Evolutionary conservation across 2,797 vertebrate species (phyloP).

Genomic region (Bradypodion ventrale): DNA sequence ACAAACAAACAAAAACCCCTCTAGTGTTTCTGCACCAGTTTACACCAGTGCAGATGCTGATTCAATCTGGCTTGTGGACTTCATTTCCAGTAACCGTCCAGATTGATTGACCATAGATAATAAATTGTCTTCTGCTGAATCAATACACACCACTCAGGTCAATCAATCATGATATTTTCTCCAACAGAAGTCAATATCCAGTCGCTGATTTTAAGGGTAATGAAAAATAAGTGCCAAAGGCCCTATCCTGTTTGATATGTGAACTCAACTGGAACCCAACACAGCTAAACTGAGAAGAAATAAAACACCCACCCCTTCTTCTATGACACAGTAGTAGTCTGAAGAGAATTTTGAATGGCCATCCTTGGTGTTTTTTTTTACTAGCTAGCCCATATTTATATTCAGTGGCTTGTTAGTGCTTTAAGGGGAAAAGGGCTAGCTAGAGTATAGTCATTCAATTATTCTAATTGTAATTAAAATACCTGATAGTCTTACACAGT

Average conservation of each 20-base stretch:
- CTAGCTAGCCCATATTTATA: neutral
- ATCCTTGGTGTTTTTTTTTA: neutral
- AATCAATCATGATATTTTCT: conserved; percentile 72
- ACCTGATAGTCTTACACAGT: neutral
- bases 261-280: conserved; percentile 6
- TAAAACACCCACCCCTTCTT: neutral
- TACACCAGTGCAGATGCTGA: neutral
- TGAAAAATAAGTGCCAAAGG: conserved; percentile 65
- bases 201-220: conserved; percentile 73
- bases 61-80: conserved; percentile 32
- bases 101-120: conserved; percentile 63
- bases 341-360: neutral
- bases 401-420: neutral
- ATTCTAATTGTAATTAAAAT: neutral
- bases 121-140: conserved; percentile 59
- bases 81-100: conserved; percentile 51
- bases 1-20: too few species aligned
- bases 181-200: conserved; percentile 69
- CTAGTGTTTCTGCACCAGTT: neutral
- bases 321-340: too few species aligned
- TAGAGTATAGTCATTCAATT: too few species aligned
- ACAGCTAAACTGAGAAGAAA: neutral
- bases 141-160: conserved; percentile 71
- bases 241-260: neutral
- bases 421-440: neutral